Conservation (phyloP, 2,113 vertebrate species). For the Petaurus breviceps region DNA sequence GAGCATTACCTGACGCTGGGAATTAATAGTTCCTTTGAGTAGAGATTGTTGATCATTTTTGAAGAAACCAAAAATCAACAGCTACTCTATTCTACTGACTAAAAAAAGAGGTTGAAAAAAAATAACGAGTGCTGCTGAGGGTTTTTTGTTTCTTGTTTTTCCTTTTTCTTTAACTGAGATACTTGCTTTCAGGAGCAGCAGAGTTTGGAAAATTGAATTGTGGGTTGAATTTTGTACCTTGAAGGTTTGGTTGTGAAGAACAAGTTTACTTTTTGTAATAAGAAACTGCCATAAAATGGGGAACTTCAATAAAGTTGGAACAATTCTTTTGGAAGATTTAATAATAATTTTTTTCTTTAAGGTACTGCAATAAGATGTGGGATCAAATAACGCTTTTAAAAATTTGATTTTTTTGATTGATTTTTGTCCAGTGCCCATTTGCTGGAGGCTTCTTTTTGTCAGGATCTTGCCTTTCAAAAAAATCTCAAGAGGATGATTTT, state of each 20-base stretch:
- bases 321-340: slow-evolving; percentile 66
- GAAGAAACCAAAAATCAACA: not conserved
- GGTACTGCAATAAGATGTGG: slow-evolving; percentile 51
- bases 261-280: slow-evolving; percentile 27
- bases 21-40: slow-evolving; percentile 57
- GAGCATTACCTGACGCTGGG: slow-evolving; percentile 2
- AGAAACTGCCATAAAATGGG: slow-evolving; percentile 58
- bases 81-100: not conserved
- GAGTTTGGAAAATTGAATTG: slow-evolving; percentile 59
- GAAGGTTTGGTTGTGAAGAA: slow-evolving; percentile 53
- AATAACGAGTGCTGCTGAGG: not conserved
- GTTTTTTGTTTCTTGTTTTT: not conserved
- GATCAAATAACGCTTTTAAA: slow-evolving; percentile 46
- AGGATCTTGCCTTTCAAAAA: slow-evolving; percentile 73
- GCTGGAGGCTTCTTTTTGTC: slow-evolving; percentile 74
- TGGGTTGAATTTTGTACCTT: slow-evolving; percentile 44
- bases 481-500: slow-evolving; percentile 63
- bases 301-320: slow-evolving; percentile 45
- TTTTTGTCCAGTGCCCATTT: slow-evolving; percentile 69
- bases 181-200: slow-evolving; percentile 63
- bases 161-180: slow-evolving; percentile 39
- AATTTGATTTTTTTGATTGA: slow-evolving; percentile 64
- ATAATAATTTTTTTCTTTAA: slow-evolving; percentile 66
- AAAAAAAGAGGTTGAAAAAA: not conserved
- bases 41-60: slow-evolving; percentile 56